Evolutionary conservation across 2,113 vertebrate genomes (phyloP).

Genomic region (Myrmecophaga tridactyla): DNA sequence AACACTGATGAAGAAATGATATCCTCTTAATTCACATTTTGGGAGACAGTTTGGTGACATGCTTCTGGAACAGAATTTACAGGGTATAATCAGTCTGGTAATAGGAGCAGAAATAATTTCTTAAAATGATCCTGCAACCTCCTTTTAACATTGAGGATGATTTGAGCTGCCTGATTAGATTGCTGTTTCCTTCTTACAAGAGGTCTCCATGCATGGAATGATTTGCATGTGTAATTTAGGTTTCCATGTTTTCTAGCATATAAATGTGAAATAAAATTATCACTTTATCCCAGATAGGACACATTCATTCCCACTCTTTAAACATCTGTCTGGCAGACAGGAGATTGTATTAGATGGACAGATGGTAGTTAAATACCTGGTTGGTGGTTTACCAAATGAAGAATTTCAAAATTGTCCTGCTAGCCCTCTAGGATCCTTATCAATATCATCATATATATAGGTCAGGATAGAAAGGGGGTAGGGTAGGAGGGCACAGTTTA

Average conservation of each 20-base stretch:
- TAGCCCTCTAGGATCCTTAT: not conserved
- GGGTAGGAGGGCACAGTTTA: not conserved
- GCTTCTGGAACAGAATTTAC: conserved; percentile 28
- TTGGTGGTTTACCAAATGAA: not conserved
- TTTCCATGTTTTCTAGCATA: conserved; percentile 77
- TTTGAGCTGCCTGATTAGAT: conserved; percentile 81
- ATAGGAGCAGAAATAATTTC: conserved; percentile 73
- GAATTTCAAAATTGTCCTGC: not conserved
- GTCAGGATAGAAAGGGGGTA: not conserved
- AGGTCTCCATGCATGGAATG: conserved; percentile 76
- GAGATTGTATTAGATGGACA: not conserved
- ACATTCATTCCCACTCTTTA: not conserved
- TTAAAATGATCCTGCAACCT: conserved; percentile 73
- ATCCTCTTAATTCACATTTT: conserved; percentile 62
- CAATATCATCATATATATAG: not conserved
- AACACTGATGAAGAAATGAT: conserved; percentile 70
- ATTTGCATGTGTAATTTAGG: conserved; percentile 79
- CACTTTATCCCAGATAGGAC: conserved; percentile 45
- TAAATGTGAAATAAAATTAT: conserved; percentile 78
- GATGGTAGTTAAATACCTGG: not conserved
- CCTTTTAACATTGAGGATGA: conserved; percentile 80
- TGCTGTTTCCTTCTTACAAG: conserved; percentile 74
- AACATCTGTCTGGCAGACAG: conserved; percentile 59
- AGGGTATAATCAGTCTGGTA: conserved; percentile 68
- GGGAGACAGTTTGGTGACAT: conserved; percentile 43